Evolutionary conservation across 2,797 vertebrate genomes (phyloP).

Genomic region (Onychomys torridus): DNA sequence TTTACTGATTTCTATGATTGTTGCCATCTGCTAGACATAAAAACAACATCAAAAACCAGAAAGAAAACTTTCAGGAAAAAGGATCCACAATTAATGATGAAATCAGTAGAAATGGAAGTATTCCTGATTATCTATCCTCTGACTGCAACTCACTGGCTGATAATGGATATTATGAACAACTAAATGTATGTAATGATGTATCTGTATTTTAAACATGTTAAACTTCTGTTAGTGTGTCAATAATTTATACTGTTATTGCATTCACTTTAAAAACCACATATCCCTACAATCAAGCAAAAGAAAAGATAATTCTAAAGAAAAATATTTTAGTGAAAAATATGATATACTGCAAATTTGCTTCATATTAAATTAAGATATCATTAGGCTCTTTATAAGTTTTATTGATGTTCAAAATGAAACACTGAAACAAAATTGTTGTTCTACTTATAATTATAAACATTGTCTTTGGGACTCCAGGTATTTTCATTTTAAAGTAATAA

Average conservation of each 20-base stretch:
- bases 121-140: conserved; percentile 34
- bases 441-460: neutral
- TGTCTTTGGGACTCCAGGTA: neutral
- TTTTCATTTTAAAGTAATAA: neutral
- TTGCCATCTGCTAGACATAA: conserved; percentile 73
- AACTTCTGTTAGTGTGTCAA: neutral
- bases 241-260: neutral
- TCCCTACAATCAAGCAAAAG: neutral
- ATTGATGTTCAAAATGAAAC: neutral
- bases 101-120: conserved; percentile 63
- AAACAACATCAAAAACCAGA: conserved; percentile 70
- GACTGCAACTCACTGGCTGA: conserved; percentile 11
- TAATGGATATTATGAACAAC: conserved; percentile 28
- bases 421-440: neutral
- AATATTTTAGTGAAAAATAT: neutral
- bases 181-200: conserved; percentile 30
- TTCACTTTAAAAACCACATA: neutral
- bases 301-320: conserved; percentile 4
- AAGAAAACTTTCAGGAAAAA: conserved; percentile 14
- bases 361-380: neutral
- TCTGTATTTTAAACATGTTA: neutral
- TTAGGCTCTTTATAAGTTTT: neutral
- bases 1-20: conserved; percentile 80
- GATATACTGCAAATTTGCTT: accelerated
- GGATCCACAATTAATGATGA: conserved; percentile 25